A percentile compares a stretch with the other conserved stretches of the same genome.
Evolutionary conservation across 2,888 invertebrate genomes (phyloP).

Genomic region (Eledona agricola): DNA sequence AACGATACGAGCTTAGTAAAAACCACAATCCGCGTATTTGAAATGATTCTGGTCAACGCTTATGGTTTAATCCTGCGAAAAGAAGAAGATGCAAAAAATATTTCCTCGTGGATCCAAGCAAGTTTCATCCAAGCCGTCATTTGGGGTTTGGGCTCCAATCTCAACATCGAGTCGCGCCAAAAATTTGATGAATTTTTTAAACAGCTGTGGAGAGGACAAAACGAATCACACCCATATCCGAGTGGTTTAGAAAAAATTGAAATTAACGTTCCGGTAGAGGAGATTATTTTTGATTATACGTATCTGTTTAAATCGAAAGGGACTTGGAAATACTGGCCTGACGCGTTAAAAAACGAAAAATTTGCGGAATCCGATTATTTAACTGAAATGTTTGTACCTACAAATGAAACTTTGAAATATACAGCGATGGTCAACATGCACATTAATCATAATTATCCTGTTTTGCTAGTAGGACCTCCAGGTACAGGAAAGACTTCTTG

Average conservation of each 20-base stretch:
- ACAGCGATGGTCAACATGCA: constrained; percentile 66
- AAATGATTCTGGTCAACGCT: constrained; percentile 57
- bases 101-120: constrained; percentile 65
- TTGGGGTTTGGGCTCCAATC: constrained; percentile 81
- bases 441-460: constrained; percentile 70
- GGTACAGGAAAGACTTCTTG: constrained; percentile 72
- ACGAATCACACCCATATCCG: constrained; percentile 63
- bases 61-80: constrained; percentile 46
- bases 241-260: constrained; percentile 66
- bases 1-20: constrained; percentile 58
- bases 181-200: constrained; percentile 60
- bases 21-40: constrained; percentile 56
- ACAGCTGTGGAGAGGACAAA: constrained; percentile 57
- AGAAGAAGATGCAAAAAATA: constrained; percentile 61
- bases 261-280: constrained; percentile 67
- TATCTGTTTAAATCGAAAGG: constrained; percentile 69
- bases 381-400: constrained; percentile 65
- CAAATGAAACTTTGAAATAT: constrained; percentile 67
- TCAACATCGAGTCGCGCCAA: constrained; percentile 61
- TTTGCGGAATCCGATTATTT: constrained; percentile 61
- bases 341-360: constrained; percentile 64
- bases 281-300: constrained; percentile 66
- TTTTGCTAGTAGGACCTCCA: constrained; percentile 69
- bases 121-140: constrained; percentile 67
- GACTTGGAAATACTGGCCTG: constrained; percentile 68